Evolutionary conservation across 2,797 vertebrate species (phyloP).

Genomic region (Tapera naevia): DNA sequence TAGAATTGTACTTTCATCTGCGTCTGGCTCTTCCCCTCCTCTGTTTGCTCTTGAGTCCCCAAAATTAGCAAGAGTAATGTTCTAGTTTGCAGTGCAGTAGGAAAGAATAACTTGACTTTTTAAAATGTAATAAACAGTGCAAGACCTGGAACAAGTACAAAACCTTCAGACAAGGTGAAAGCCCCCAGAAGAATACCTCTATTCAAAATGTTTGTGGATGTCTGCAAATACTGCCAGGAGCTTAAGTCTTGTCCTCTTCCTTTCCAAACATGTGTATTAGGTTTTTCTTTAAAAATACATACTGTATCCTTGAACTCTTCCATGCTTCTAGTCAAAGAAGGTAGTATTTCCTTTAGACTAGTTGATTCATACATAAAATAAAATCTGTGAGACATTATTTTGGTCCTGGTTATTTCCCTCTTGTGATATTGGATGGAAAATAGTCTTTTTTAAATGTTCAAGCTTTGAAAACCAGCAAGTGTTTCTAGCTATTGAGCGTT

Average conservation of each 20-base stretch:
- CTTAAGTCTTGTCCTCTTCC: conserved; percentile 45
- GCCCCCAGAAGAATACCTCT: conserved; percentile 64
- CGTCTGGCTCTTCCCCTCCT: conserved; percentile 10
- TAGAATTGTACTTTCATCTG: conserved; percentile 29
- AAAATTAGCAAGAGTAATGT: conserved; percentile 43
- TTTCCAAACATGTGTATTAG: conserved; percentile 57
- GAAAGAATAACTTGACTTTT: conserved; percentile 65
- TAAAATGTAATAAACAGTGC: conserved; percentile 56
- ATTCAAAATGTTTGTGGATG: conserved; percentile 63
- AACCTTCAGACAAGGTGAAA: conserved; percentile 65
- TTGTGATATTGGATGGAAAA: conserved; percentile 11
- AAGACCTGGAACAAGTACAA: conserved; percentile 56
- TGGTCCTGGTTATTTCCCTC: conserved; percentile 27
- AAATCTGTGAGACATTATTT: conserved; percentile 43
- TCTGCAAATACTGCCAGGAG: conserved; percentile 62
- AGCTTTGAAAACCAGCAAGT: background rate
- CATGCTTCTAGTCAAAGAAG: conserved; percentile 9
- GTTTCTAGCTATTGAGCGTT: background rate
- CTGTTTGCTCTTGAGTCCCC: conserved; percentile 45
- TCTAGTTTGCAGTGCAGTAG: conserved; percentile 48
- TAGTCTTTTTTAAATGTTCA: background rate
- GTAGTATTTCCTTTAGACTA: conserved; percentile 51
- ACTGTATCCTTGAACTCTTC: conserved; percentile 35
- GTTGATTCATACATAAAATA: conserved; percentile 47
- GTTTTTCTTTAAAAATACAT: conserved; percentile 52